These are phyloP conservation scores for Acanthoscelides obtectus DNA, from an alignment of 2,888 invertebrate genomes.

Conservation along the genomic window DNA sequence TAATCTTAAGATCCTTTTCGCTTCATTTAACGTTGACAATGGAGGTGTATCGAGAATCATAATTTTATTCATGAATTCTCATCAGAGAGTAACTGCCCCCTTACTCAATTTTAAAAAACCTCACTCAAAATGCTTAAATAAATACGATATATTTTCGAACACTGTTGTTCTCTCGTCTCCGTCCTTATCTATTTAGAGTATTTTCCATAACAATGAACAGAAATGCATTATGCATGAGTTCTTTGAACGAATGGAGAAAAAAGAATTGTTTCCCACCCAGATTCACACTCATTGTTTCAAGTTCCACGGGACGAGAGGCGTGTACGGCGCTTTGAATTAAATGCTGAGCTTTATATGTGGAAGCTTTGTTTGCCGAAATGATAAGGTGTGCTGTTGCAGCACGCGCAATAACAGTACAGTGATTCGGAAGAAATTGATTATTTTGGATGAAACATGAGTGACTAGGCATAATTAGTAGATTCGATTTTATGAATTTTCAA, in stretches of 20 bases:
- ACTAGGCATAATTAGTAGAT: too few relatives aligned
- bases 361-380: not conserved
- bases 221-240: not conserved
- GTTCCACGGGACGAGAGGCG: not conserved
- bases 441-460: not conserved
- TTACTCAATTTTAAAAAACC: too few relatives aligned
- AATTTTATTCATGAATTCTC: too few relatives aligned
- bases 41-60: too few relatives aligned
- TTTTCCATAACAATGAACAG: not conserved
- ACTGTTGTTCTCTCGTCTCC: not conserved
- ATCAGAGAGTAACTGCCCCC: too few relatives aligned
- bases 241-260: not conserved
- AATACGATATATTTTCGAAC: not conserved
- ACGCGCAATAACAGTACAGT: not conserved
- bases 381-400: not conserved
- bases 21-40: too few relatives aligned
- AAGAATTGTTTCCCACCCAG: not conserved
- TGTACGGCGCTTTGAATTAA: not conserved
- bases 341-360: not conserved
- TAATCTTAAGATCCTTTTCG: too few relatives aligned
- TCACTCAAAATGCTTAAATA: too few relatives aligned
- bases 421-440: not conserved
- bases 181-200: not conserved
- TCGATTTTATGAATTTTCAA: too few relatives aligned
- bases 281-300: not conserved